phyloP scores from a whole-genome alignment of 2,797 vertebrate genomes.

The Syngnathus acus region DNA sequence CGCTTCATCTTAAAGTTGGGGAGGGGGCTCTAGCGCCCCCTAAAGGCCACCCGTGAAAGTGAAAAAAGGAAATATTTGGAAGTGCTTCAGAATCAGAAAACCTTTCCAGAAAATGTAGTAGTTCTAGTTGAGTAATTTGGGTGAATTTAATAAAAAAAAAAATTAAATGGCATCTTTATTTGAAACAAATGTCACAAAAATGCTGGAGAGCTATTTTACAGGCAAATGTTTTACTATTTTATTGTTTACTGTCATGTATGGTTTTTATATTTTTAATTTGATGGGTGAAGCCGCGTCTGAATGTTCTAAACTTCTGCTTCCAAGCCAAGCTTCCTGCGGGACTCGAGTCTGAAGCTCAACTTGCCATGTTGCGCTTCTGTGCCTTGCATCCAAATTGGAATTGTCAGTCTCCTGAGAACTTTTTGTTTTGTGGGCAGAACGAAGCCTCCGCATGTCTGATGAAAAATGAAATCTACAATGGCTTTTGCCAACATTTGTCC shows the following conservation, averaged over 20 bases:
- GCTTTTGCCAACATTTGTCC: background rate
- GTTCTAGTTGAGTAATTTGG: no score
- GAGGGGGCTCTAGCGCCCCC: conserved; percentile 47
- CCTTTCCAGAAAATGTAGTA: background rate
- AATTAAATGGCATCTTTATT: no score
- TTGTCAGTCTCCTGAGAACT: background rate
- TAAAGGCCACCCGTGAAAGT: conserved; percentile 20
- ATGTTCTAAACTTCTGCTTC: background rate
- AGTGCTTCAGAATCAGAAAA: conserved; percentile 55
- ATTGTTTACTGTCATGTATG: background rate
- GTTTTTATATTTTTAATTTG: background rate
- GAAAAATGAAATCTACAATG: background rate
- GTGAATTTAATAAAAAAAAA: no score
- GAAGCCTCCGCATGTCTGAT: background rate
- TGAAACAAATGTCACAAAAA: no score
- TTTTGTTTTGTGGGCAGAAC: conserved; percentile 1
- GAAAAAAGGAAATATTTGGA: conserved; percentile 31
- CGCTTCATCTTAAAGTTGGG: conserved; percentile 3
- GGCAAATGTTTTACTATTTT: no score
- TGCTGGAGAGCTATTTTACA: no score
- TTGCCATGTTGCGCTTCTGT: background rate
- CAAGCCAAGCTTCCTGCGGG: background rate
- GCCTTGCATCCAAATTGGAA: background rate
- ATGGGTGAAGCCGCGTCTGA: background rate
- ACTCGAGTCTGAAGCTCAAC: background rate